A percentile compares a stretch with the other conserved stretches of the same genome.
Conservation (phyloP, 2,113 vertebrate genomes). For the Aphyosemion australe region DNA sequence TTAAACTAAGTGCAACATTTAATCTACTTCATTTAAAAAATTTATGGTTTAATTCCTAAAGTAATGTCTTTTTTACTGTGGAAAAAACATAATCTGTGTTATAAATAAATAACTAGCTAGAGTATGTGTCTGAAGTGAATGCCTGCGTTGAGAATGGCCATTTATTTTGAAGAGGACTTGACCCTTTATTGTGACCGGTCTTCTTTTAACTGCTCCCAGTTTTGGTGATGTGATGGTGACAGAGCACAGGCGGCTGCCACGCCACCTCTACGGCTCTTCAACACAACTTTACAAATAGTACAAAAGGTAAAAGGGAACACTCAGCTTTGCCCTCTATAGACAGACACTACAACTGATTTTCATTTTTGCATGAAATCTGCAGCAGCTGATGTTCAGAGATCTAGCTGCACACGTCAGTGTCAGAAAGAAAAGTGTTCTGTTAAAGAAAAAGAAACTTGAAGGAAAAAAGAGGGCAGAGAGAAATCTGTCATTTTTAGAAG, state of each 20-base stretch:
- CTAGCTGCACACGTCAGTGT: constrained; percentile 58
- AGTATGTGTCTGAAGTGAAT: constrained; percentile 15
- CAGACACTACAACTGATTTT: constrained; percentile 67
- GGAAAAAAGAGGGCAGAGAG: constrained; percentile 24
- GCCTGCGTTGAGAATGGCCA: constrained; percentile 22
- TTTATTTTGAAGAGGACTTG: constrained; percentile 34
- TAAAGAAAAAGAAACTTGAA: constrained; percentile 21
- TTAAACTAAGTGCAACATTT: too few relatives aligned
- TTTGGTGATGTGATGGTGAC: constrained; percentile 53
- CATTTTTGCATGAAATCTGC: constrained; percentile 59
- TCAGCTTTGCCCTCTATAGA: constrained; percentile 44
- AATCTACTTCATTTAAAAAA: background rate
- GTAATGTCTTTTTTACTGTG: constrained; percentile 26
- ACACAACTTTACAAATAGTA: constrained; percentile 59
- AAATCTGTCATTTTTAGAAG: constrained; percentile 61
- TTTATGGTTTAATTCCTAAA: constrained; percentile 45
- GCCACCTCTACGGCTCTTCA: constrained; percentile 42
- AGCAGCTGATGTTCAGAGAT: constrained; percentile 70
- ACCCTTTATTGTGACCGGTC: constrained; percentile 49
- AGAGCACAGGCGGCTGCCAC: constrained; percentile 40
- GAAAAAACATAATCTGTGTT: background rate
- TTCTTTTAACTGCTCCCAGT: constrained; percentile 53
- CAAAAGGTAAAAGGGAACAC: constrained; percentile 54
- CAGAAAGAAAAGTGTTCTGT: constrained; percentile 64
- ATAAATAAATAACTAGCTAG: constrained; percentile 19